phyloP scores from a whole-genome alignment of 1,140 invertebrate genomes.

The Drosophila simulans region DNA sequence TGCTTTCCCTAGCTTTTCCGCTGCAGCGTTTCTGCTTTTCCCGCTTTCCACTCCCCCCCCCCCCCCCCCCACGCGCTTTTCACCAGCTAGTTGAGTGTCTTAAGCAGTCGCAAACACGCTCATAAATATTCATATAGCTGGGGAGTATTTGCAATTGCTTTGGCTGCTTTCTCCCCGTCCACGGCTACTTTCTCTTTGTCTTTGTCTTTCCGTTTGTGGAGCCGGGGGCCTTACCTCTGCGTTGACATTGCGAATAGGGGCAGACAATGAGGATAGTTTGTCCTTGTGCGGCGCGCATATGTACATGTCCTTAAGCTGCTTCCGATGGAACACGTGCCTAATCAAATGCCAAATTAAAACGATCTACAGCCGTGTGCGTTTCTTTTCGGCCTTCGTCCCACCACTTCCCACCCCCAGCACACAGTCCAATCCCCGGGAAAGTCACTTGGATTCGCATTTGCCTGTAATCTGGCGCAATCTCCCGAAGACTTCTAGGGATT shows the following conservation, averaged over 20 bases:
- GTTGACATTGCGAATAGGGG: slow-evolving; percentile 69
- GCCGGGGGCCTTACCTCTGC: slow-evolving; percentile 24
- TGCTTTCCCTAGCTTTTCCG: slow-evolving; percentile 6
- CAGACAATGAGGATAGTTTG: slow-evolving; percentile 44
- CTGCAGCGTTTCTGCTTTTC: not conserved
- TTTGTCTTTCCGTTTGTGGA: slow-evolving; percentile 7
- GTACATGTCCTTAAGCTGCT: slow-evolving; percentile 26
- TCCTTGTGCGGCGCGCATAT: slow-evolving; percentile 10
- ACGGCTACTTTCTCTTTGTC: slow-evolving; percentile 17
- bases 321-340: slow-evolving; percentile 63
- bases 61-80: not conserved
- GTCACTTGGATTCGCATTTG: slow-evolving; percentile 65
- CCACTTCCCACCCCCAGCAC: not conserved
- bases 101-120: slow-evolving; percentile 65
- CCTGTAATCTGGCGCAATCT: slow-evolving; percentile 69
- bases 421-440: slow-evolving; percentile 17
- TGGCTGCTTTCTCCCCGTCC: slow-evolving; percentile 5
- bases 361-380: slow-evolving; percentile 54
- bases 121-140: slow-evolving; percentile 77
- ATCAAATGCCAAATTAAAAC: slow-evolving; percentile 79
- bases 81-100: slow-evolving; percentile 61
- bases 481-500: slow-evolving; percentile 74
- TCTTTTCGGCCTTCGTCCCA: slow-evolving; percentile 54
- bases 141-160: slow-evolving; percentile 77
- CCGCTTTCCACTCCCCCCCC: not conserved